These are phyloP conservation scores for Tamandua tetradactyla DNA, from an alignment of 2,797 vertebrate genomes.

Conservation along the genomic window DNA sequence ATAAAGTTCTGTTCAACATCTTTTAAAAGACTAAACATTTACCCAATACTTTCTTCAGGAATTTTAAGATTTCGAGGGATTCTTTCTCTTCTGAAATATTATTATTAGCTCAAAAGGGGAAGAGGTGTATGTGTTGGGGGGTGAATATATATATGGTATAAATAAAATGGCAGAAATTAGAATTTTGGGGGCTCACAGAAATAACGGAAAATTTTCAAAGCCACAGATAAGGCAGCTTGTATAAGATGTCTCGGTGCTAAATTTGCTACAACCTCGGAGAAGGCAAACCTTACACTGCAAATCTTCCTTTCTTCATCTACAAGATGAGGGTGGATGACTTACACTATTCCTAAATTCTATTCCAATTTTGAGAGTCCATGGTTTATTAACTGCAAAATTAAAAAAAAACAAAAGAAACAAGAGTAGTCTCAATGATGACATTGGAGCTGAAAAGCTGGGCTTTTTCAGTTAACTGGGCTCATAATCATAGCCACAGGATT, in stretches of 20 bases:
- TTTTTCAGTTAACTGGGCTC: slow-evolving; percentile 42
- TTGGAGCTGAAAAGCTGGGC: background rate
- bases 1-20: background rate
- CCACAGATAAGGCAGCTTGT: background rate
- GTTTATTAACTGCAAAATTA: slow-evolving; percentile 3
- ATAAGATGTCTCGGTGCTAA: background rate
- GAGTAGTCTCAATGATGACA: background rate
- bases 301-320: background rate
- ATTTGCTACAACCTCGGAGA: background rate
- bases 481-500: background rate
- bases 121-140: background rate
- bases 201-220: slow-evolving; percentile 27
- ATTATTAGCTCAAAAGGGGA: background rate
- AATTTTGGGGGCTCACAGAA: background rate
- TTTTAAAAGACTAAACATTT: slow-evolving; percentile 19
- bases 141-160: no score
- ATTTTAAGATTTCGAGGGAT: background rate
- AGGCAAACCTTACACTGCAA: background rate
- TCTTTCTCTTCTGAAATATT: slow-evolving; percentile 6
- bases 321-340: background rate
- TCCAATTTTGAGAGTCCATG: background rate
- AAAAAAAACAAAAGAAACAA: background rate
- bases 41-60: background rate
- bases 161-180: background rate
- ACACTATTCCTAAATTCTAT: background rate